A percentile compares a stretch with the other conserved stretches of the same genome.
Evolutionary conservation across 1,140 invertebrate genomes (phyloP).

Genomic region (Drosophila seguyi): DNA sequence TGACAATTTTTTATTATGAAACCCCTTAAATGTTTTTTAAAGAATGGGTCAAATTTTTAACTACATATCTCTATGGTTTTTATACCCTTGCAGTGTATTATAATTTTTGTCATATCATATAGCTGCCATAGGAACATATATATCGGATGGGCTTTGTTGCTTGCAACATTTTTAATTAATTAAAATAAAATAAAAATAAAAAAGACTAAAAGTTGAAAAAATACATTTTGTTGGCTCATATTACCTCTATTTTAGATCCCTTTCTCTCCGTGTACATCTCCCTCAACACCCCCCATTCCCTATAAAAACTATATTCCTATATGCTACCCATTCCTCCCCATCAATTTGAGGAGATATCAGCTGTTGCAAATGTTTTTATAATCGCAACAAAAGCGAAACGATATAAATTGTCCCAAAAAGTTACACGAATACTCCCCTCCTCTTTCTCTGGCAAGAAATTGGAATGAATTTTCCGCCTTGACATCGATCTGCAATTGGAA

Average conservation of each 20-base stretch:
- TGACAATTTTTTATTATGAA: too few species aligned
- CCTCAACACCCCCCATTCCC: background rate
- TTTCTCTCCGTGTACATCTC: background rate
- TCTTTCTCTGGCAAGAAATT: background rate
- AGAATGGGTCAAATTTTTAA: too few species aligned
- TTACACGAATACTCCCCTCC: conserved; percentile 4
- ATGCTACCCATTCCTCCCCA: conserved; percentile 27
- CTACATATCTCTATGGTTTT: too few species aligned
- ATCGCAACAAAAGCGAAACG: conserved; percentile 44
- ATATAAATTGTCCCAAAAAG: conserved; percentile 44
- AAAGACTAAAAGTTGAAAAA: background rate
- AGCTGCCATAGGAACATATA: too few species aligned
- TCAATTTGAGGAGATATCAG: conserved; percentile 71
- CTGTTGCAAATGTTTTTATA: conserved; percentile 80
- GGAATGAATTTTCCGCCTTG: conserved; percentile 7
- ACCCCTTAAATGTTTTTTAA: too few species aligned
- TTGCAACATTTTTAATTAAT: too few species aligned
- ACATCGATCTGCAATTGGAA: conserved; percentile 7
- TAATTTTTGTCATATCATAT: too few species aligned
- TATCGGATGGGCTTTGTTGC: too few species aligned
- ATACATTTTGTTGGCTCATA: background rate
- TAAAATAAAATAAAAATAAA: too few species aligned
- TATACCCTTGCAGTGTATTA: too few species aligned
- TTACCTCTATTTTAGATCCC: background rate
- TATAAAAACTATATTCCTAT: conserved; percentile 10